phyloP scores from a whole-genome alignment of 1,140 invertebrate species.

The Chrysoperla carnea region DNA sequence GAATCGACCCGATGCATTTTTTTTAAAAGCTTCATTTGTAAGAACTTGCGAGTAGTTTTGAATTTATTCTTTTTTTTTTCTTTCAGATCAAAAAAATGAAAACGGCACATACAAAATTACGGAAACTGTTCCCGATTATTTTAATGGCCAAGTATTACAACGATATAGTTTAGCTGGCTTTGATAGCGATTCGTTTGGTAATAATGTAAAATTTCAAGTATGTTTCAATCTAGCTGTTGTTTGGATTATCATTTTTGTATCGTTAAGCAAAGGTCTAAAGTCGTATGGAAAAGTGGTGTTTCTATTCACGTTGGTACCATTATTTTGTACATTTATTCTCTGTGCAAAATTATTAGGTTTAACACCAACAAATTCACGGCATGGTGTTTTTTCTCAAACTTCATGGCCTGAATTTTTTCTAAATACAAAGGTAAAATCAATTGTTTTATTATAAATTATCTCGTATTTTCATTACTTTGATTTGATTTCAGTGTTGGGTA shows the following conservation, averaged over 20 bases:
- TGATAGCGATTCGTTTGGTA: conserved; percentile 13
- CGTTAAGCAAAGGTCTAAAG: conserved; percentile 70
- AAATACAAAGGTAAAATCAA: conserved; percentile 43
- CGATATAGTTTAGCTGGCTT: conserved; percentile 33
- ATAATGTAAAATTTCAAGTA: conserved; percentile 60
- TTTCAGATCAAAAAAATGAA: conserved; percentile 14
- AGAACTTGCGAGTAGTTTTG: too few relatives aligned
- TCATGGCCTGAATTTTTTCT: conserved; percentile 71
- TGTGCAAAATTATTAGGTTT: conserved; percentile 56
- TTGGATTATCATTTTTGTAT: conserved; percentile 79
- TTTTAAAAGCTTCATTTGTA: too few relatives aligned
- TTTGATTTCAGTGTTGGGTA: conserved; percentile 52
- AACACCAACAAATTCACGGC: conserved; percentile 38
- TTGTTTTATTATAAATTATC: neutral
- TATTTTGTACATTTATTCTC: conserved; percentile 51
- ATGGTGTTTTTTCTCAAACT: conserved; percentile 54
- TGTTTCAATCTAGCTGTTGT: conserved; percentile 78
- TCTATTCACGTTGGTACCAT: conserved; percentile 50
- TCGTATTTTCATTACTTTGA: neutral
- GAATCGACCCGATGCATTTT: too few relatives aligned
- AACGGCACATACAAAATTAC: conserved; percentile 39
- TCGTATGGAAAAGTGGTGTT: conserved; percentile 74
- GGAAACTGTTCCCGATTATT: conserved; percentile 67
- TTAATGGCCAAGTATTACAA: conserved; percentile 64
- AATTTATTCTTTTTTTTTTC: conserved; percentile 1